These are phyloP conservation scores for Subacronicta megacephala DNA, from an alignment of 2,888 invertebrate genomes.

Conservation along the genomic window DNA sequence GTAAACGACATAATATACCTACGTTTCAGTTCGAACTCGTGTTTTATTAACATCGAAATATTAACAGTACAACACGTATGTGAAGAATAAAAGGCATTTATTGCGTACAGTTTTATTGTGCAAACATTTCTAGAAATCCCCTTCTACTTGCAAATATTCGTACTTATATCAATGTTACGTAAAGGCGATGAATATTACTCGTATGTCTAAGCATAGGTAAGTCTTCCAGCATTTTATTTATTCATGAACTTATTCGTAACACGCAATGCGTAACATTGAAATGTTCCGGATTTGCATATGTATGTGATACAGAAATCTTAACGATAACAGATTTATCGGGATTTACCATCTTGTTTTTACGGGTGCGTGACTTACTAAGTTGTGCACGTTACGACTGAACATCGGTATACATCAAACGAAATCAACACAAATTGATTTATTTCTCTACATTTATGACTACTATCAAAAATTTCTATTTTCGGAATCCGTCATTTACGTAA, in stretches of 20 bases:
- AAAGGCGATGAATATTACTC: constrained; percentile 39
- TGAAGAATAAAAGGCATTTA: constrained; percentile 38
- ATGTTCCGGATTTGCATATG: constrained; percentile 66
- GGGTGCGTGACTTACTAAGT: constrained; percentile 62
- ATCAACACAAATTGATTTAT: constrained; percentile 58
- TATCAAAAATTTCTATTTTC: constrained; percentile 31
- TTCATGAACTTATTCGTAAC: constrained; percentile 63
- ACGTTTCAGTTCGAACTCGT: constrained; percentile 42
- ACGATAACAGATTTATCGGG: constrained; percentile 72
- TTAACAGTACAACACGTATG: constrained; percentile 30
- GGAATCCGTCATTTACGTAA: too few relatives aligned
- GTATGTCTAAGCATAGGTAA: constrained; percentile 48
- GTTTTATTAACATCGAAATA: constrained; percentile 44
- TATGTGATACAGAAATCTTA: constrained; percentile 73
- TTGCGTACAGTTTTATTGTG: constrained; percentile 41
- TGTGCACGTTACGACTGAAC: constrained; percentile 55
- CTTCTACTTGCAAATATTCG: constrained; percentile 32
- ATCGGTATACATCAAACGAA: constrained; percentile 54
- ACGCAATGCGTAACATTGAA: constrained; percentile 67
- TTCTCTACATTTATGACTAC: constrained; percentile 49
- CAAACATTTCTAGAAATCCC: constrained; percentile 29
- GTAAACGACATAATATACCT: constrained; percentile 49
- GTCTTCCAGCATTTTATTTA: constrained; percentile 60
- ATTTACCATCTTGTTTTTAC: constrained; percentile 69
- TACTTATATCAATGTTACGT: constrained; percentile 30